These are phyloP conservation scores for Parnassius mnemosyne DNA, from an alignment of 2,888 invertebrate species.

Conservation along the genomic window DNA sequence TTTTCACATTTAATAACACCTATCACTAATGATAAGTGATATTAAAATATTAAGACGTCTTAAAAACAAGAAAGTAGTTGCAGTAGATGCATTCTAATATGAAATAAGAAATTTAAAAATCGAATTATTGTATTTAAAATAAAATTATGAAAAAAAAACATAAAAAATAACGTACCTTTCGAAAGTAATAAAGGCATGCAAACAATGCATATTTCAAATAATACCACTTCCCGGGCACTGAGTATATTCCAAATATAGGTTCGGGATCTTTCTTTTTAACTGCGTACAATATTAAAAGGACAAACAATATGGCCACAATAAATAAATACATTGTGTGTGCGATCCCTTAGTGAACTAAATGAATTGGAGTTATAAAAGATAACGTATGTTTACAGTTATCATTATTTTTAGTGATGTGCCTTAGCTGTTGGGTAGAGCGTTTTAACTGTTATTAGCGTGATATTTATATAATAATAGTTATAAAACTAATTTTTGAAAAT, in stretches of 20 bases:
- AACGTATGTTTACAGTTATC: slow-evolving; percentile 12
- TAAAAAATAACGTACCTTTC: slow-evolving; percentile 67
- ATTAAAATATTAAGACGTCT: too few relatives aligned
- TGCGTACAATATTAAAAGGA: slow-evolving; percentile 48
- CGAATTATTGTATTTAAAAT: background rate
- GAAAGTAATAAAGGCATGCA: slow-evolving; percentile 71
- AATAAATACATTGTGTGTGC: slow-evolving; percentile 28
- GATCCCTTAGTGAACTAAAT: slow-evolving; percentile 30
- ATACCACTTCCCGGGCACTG: slow-evolving; percentile 83
- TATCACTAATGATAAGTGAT: too few relatives aligned
- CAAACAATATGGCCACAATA: slow-evolving; percentile 29
- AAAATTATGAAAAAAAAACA: background rate
- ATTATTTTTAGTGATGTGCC: slow-evolving; percentile 13
- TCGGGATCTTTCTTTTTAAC: slow-evolving; percentile 57
- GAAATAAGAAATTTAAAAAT: too few relatives aligned
- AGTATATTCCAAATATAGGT: slow-evolving; percentile 81
- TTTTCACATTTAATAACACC: too few relatives aligned
- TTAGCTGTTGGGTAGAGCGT: background rate
- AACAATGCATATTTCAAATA: slow-evolving; percentile 81
- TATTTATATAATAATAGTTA: too few relatives aligned
- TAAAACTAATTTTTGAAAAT: too few relatives aligned
- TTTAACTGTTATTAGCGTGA: background rate
- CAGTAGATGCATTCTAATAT: too few relatives aligned
- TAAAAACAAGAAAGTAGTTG: too few relatives aligned
- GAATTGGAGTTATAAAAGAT: slow-evolving; percentile 18